Percentiles rank a stretch among this genome's conserved stretches.
Evolutionary conservation across 2,797 vertebrate genomes (phyloP).

Genomic region (Ispidina lecontei): DNA sequence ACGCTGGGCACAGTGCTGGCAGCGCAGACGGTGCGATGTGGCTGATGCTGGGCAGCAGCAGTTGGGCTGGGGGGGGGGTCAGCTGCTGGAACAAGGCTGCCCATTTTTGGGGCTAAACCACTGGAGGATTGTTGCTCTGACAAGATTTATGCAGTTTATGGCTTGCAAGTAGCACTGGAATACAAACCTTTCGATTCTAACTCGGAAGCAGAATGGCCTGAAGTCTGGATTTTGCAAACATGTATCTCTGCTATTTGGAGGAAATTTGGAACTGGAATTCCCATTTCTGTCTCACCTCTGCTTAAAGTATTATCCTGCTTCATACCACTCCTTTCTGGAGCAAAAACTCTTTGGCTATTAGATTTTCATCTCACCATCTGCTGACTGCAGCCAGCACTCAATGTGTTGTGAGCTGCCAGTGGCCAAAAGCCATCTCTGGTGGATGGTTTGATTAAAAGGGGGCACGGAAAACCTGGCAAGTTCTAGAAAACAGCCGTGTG

Average conservation of each 20-base stretch:
- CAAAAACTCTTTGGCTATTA: background rate
- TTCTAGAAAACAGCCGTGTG: background rate
- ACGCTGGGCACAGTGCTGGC: rapidly evolving
- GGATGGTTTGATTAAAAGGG: background rate
- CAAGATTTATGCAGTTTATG: background rate
- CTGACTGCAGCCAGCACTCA: background rate
- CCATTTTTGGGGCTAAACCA: rapidly evolving
- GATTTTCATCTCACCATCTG: background rate
- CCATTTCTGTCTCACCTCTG: background rate
- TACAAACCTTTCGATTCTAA: background rate
- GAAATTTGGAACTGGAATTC: background rate
- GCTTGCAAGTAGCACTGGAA: background rate
- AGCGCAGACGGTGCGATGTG: background rate
- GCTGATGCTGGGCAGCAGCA: background rate
- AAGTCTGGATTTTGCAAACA: background rate
- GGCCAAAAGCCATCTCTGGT: background rate
- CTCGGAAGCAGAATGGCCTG: background rate
- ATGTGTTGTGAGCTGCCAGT: background rate
- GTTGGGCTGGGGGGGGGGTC: rapidly evolving
- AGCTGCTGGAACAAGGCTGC: background rate
- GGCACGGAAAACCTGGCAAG: background rate
- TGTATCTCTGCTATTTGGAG: background rate
- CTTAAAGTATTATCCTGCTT: constrained; percentile 1
- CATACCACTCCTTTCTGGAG: background rate
- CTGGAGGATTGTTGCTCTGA: background rate